Evolutionary conservation across 2,797 vertebrate genomes (phyloP).

Genomic region (Cephalopachus bancanus): DNA sequence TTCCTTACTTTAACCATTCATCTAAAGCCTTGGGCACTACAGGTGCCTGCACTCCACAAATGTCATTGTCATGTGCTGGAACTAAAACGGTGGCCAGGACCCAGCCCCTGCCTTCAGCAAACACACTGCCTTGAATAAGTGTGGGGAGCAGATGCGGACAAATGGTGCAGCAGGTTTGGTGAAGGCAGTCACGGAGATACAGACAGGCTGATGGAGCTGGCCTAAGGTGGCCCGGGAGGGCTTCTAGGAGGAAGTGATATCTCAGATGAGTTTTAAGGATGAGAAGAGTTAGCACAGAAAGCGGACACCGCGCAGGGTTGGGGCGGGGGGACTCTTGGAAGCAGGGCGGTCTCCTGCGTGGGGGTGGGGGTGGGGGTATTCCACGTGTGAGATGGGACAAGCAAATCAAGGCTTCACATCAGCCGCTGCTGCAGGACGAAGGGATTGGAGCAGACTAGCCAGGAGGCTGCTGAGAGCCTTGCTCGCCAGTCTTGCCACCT

Average conservation of each 20-base stretch:
- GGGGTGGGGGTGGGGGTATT: no score
- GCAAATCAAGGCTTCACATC: neutral
- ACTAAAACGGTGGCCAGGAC: neutral
- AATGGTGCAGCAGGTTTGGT: neutral
- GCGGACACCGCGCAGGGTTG: no score
- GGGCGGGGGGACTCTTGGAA: neutral
- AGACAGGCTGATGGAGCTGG: neutral
- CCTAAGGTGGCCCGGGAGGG: neutral
- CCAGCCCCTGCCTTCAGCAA: neutral
- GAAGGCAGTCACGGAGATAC: neutral
- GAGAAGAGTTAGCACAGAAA: neutral
- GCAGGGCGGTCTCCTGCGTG: neutral
- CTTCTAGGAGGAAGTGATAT: neutral
- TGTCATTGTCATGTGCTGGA: neutral
- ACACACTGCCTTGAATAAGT: neutral
- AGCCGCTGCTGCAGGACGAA: neutral
- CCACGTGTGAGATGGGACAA: neutral
- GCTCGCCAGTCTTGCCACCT: neutral
- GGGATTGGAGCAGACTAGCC: neutral
- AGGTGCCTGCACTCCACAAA: neutral
- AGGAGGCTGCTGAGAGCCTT: neutral
- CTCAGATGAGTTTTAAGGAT: neutral
- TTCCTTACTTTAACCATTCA: neutral
- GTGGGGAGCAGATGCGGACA: neutral
- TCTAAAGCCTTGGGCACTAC: neutral